Evolutionary conservation across 2,888 invertebrate species (phyloP).

Genomic region (Meliscaeva auricollis): DNA sequence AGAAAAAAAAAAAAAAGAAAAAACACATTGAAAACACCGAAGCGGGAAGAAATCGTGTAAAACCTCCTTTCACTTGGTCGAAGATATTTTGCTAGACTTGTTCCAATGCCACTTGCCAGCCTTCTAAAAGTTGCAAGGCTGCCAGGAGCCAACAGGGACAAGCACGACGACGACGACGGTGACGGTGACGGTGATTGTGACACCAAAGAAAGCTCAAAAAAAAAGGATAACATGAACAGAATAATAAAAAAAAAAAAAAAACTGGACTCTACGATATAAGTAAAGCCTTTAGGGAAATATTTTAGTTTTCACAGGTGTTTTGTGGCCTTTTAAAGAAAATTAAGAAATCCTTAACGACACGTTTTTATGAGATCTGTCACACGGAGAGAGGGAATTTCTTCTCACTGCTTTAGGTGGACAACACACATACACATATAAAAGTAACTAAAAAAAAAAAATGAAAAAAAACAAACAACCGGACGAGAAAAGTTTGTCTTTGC

Average conservation of each 20-base stretch:
- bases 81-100: slow-evolving; percentile 50
- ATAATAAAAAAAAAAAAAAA: slow-evolving; percentile 19
- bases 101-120: slow-evolving; percentile 49
- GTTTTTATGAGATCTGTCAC: slow-evolving; percentile 73
- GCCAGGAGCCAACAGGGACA: slow-evolving; percentile 14
- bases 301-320: slow-evolving; percentile 76
- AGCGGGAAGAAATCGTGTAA: slow-evolving; percentile 58
- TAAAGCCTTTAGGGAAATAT: slow-evolving; percentile 75
- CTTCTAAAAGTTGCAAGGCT: slow-evolving; percentile 37
- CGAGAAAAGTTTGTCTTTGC: slow-evolving; percentile 48
- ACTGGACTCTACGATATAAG: slow-evolving; percentile 41
- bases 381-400: slow-evolving; percentile 22
- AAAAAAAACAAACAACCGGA: neutral
- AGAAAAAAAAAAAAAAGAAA: slow-evolving; percentile 24
- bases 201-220: slow-evolving; percentile 7
- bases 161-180: slow-evolving; percentile 26
- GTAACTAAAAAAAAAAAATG: neutral
- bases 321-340: slow-evolving; percentile 76
- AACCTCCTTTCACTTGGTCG: slow-evolving; percentile 28
- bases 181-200: slow-evolving; percentile 4
- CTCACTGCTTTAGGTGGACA: slow-evolving; percentile 49
- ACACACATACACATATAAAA: neutral
- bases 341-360: slow-evolving; percentile 76
- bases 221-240: slow-evolving; percentile 18
- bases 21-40: slow-evolving; percentile 28